Evolutionary conservation across 2,888 invertebrate species (phyloP).

Genomic region (Megalurothrips usitatus): DNA sequence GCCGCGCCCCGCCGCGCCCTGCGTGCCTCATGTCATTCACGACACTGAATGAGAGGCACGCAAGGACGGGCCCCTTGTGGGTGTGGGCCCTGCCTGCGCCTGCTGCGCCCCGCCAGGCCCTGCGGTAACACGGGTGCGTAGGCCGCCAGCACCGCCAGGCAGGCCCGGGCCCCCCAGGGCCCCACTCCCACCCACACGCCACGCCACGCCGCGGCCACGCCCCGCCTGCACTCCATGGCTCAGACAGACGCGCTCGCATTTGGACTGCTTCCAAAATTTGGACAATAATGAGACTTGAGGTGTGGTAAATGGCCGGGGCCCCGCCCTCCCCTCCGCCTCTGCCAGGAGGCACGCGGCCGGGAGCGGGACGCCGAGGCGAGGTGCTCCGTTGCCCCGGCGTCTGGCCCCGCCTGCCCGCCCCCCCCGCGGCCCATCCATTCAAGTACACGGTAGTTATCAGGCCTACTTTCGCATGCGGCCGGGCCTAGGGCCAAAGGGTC

Average conservation of each 20-base stretch:
- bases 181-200: neutral
- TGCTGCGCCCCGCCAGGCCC: neutral
- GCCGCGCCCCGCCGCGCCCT: neutral
- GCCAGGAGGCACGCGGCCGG: neutral
- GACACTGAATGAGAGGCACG: no score
- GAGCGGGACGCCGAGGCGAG: neutral
- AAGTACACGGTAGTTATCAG: no score
- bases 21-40: no score
- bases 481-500: no score
- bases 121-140: neutral
- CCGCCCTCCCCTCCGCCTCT: neutral
- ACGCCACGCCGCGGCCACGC: neutral
- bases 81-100: no score
- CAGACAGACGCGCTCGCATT: neutral
- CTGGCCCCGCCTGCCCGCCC: no score
- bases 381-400: no score
- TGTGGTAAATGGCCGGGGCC: neutral
- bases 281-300: slow-evolving; percentile 2
- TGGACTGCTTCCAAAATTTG: neutral
- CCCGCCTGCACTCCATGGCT: neutral
- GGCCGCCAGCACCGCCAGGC: neutral
- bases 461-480: no score
- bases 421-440: no score
- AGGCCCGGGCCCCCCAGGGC: neutral
- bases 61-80: neutral